Evolutionary conservation across 2,797 vertebrate genomes (phyloP).

Genomic region (Allobates femoralis): DNA sequence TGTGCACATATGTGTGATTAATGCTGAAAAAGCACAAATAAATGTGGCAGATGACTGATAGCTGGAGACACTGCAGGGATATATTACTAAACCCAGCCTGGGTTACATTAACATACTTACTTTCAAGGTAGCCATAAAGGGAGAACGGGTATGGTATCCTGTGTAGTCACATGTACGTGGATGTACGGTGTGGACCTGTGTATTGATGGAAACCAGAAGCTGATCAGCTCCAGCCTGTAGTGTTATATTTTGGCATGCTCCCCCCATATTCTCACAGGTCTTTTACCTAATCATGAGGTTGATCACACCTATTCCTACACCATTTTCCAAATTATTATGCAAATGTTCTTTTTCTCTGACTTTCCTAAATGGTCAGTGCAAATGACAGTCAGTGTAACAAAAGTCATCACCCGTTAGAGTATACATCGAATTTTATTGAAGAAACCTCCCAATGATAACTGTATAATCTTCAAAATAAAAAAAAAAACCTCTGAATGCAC

Average conservation of each 20-base stretch:
- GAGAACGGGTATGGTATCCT: neutral
- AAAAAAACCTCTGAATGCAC: no score
- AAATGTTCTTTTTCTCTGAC: no score
- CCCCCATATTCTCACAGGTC: neutral
- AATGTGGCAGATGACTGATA: constrained; percentile 19
- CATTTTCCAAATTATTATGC: no score
- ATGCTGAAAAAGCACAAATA: constrained; percentile 20
- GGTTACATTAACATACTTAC: constrained; percentile 54
- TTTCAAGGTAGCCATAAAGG: constrained; percentile 50
- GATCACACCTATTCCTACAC: neutral
- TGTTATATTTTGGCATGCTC: neutral
- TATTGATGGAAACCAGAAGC: neutral
- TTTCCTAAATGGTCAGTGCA: no score
- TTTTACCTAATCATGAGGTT: neutral
- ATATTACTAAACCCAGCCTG: constrained; percentile 12
- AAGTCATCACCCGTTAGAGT: no score
- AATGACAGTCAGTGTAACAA: no score
- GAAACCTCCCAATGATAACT: no score
- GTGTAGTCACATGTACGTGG: neutral
- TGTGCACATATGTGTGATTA: constrained; percentile 45
- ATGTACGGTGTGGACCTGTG: neutral
- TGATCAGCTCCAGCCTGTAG: neutral
- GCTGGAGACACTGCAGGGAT: constrained; percentile 41
- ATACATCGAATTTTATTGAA: no score
- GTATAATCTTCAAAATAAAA: no score